A percentile compares a stretch with the other conserved stretches of the same genome.
These are phyloP conservation scores for Dioctria linearis DNA, from an alignment of 2,888 invertebrate species.

Conservation along the genomic window DNA sequence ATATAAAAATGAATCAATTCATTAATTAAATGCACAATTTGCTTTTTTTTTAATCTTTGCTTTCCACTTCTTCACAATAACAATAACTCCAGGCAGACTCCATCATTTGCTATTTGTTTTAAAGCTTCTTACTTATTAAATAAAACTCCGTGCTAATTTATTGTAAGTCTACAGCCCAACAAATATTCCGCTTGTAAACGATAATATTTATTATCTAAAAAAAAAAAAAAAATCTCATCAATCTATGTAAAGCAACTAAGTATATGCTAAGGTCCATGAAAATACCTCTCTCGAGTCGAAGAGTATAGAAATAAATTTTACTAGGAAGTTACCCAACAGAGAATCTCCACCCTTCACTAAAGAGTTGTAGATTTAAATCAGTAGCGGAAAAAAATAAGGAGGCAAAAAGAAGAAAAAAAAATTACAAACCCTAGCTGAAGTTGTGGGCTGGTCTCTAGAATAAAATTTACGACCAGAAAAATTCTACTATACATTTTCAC, in stretches of 20 bases:
- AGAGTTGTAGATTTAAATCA: conserved; percentile 26
- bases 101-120: too few relatives aligned
- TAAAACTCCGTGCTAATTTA: conserved; percentile 5
- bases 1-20: too few relatives aligned
- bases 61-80: too few relatives aligned
- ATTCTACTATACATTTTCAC: conserved; percentile 43
- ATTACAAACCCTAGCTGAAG: conserved; percentile 10
- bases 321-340: conserved; percentile 1
- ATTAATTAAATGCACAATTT: too few relatives aligned
- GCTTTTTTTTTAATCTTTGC: too few relatives aligned
- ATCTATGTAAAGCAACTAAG: conserved; percentile 48
- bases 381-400: not conserved
- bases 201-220: conserved; percentile 56
- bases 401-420: not conserved
- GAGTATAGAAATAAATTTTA: conserved; percentile 39
- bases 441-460: conserved; percentile 35
- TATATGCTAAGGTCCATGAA: not conserved
- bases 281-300: not conserved
- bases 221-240: conserved; percentile 53
- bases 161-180: conserved; percentile 35
- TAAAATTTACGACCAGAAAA: conserved; percentile 39
- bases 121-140: conserved; percentile 16
- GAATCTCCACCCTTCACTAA: not conserved
- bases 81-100: too few relatives aligned
- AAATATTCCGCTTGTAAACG: conserved; percentile 38